phyloP scores from a whole-genome alignment of 2,888 invertebrate genomes.

The Pterobdella sp. region DNA sequence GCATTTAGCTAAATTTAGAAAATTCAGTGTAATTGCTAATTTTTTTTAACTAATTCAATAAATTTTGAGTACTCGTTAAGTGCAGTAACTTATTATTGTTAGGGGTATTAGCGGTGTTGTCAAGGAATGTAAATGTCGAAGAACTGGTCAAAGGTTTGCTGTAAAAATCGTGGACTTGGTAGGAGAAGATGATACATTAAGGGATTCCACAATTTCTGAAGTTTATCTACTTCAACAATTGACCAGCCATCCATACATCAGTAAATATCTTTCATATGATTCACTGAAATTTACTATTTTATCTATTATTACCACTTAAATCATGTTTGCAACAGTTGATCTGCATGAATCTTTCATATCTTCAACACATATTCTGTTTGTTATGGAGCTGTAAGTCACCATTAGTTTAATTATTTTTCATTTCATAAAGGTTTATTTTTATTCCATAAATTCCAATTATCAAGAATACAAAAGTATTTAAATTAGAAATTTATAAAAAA shows the following conservation, averaged over 20 bases:
- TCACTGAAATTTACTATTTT: not conserved
- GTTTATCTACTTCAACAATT: slow-evolving; percentile 82
- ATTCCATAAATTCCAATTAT: slow-evolving; percentile 2
- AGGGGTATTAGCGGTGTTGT: slow-evolving; percentile 95
- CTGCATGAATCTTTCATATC: slow-evolving; percentile 97
- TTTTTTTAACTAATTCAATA: not conserved
- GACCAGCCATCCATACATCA: slow-evolving; percentile 92
- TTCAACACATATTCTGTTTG: slow-evolving; percentile 79
- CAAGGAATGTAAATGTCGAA: slow-evolving; percentile 87
- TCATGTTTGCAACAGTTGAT: slow-evolving; percentile 63
- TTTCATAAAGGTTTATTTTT: not conserved
- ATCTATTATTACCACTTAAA: not conserved
- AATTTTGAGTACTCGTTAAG: not conserved
- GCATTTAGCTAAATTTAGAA: slow-evolving; percentile 39
- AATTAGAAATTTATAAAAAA: not conserved
- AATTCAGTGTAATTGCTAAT: not conserved
- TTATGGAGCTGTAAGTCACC: slow-evolving; percentile 64
- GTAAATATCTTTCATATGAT: slow-evolving; percentile 58
- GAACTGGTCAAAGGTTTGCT: slow-evolving; percentile 86
- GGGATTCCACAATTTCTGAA: slow-evolving; percentile 85
- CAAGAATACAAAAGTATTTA: not conserved
- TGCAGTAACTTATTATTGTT: slow-evolving; percentile 29
- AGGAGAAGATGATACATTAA: slow-evolving; percentile 62
- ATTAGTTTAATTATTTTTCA: not conserved
- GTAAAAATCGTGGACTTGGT: slow-evolving; percentile 93